Evolutionary conservation across 2,113 vertebrate species (phyloP).

Genomic region (Dipodomys merriami): DNA sequence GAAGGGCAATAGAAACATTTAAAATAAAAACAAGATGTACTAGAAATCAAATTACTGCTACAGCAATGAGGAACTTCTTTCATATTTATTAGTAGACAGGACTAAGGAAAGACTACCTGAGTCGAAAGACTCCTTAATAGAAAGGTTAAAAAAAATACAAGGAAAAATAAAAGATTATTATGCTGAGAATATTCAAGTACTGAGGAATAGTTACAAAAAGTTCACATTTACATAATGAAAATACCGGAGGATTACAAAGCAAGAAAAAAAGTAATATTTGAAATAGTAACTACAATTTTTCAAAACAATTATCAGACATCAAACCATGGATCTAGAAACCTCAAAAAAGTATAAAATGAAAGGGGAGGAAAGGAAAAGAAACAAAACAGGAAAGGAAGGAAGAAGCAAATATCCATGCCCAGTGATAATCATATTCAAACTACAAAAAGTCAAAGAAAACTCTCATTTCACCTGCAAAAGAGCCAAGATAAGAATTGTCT

Average conservation of each 20-base stretch:
- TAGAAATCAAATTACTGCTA: not conserved
- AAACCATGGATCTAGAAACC: not conserved
- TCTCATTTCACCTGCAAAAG: not conserved
- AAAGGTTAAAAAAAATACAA: not conserved
- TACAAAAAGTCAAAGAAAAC: fast-evolving
- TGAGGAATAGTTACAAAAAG: not conserved
- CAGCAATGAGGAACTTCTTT: not conserved
- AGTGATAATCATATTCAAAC: not conserved
- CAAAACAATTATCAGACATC: not conserved
- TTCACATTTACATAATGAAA: not conserved
- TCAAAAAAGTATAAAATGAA: not conserved
- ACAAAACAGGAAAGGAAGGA: not conserved
- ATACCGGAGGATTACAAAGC: not conserved
- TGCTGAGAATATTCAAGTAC: not conserved
- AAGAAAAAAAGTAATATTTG: not conserved
- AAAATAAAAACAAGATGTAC: not conserved
- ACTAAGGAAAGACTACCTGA: not conserved
- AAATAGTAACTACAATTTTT: not conserved
- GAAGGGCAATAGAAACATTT: too few relatives aligned
- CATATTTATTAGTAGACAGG: not conserved
- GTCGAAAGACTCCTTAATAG: not conserved
- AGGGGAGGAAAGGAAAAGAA: too few relatives aligned
- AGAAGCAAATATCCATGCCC: not conserved
- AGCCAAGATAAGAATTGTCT: not conserved
- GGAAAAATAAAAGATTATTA: not conserved